Percentiles rank a stretch among this genome's conserved stretches.
Conservation (phyloP, 2,797 vertebrate genomes). For the Bucorvus abyssinicus region DNA sequence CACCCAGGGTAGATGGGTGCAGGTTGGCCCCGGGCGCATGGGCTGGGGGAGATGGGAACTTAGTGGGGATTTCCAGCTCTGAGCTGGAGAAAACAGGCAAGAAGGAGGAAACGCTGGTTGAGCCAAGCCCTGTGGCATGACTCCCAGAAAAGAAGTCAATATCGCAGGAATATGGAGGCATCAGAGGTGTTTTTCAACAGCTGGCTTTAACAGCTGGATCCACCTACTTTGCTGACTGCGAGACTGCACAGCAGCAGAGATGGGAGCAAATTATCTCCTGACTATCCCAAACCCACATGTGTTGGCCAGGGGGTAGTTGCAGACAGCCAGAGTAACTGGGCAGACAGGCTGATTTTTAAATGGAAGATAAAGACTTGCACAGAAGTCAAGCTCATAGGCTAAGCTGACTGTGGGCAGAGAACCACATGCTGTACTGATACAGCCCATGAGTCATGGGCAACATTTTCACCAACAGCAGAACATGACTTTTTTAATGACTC, state of each 20-base stretch:
- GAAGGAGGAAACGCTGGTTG: constrained; percentile 40
- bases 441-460: constrained; percentile 6
- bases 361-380: background rate
- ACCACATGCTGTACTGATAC: background rate
- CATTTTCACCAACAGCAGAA: constrained; percentile 6
- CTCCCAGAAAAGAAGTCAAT: constrained; percentile 55
- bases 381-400: background rate
- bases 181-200: constrained; percentile 36
- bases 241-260: background rate
- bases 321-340: background rate
- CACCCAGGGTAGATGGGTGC: background rate
- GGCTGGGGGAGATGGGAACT: constrained; percentile 22
- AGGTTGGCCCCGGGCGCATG: background rate
- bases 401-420: constrained; percentile 38
- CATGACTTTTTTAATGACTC: constrained; percentile 25
- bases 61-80: constrained; percentile 50
- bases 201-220: constrained; percentile 38
- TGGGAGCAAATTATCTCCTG: background rate
- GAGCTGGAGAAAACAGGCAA: constrained; percentile 17
- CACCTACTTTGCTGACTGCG: background rate
- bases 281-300: rapidly evolving
- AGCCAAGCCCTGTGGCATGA: constrained; percentile 54
- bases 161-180: constrained; percentile 9
- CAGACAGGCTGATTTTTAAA: background rate
- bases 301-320: background rate